Evolutionary conservation across 2,113 vertebrate species (phyloP).

Genomic region (Melanerpes aurifrons): DNA sequence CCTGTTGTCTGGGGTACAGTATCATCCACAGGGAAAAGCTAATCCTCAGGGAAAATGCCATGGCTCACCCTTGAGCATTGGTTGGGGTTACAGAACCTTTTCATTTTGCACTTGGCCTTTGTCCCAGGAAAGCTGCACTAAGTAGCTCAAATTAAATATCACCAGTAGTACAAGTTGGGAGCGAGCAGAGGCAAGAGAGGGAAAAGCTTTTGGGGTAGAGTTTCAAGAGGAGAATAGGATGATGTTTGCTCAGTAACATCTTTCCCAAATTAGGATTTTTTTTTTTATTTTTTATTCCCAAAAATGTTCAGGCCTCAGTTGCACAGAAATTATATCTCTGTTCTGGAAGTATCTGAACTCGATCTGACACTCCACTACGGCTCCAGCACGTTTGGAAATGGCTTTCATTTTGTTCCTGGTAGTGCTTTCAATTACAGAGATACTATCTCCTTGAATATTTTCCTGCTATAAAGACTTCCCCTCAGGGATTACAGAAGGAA

Average conservation of each 20-base stretch:
- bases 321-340: slow-evolving; percentile 5
- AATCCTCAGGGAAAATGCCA: slow-evolving; percentile 48
- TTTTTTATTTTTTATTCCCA: not conserved
- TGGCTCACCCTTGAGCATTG: not conserved
- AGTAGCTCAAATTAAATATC: slow-evolving; percentile 56
- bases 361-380: not conserved
- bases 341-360: slow-evolving; percentile 24
- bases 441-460: slow-evolving; percentile 59
- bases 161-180: not conserved
- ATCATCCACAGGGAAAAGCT: slow-evolving; percentile 35
- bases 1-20: not conserved
- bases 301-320: not conserved
- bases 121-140: slow-evolving; percentile 52
- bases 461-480: slow-evolving; percentile 14
- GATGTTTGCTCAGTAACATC: not conserved
- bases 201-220: slow-evolving; percentile 22
- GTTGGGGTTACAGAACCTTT: slow-evolving; percentile 22
- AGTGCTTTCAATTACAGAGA: slow-evolving; percentile 60
- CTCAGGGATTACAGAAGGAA: slow-evolving; percentile 23
- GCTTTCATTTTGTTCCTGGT: slow-evolving; percentile 30
- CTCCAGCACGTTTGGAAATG: not conserved
- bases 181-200: not conserved
- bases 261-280: not conserved
- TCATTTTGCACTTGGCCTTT: slow-evolving; percentile 28
- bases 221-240: not conserved